phyloP scores from a whole-genome alignment of 2,888 invertebrate genomes.

The Bruchidius siliquastri region DNA sequence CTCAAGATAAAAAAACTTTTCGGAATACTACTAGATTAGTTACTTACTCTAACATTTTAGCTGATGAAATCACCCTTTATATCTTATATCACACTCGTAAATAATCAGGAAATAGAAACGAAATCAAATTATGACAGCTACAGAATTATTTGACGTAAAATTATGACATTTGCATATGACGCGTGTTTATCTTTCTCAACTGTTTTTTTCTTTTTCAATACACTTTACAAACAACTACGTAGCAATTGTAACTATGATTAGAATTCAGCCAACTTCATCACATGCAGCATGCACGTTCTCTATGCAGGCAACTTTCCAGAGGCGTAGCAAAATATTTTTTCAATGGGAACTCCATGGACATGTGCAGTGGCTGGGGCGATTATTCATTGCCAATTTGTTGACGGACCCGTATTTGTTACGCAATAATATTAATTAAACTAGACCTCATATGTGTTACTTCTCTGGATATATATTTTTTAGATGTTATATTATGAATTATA shows the following conservation, averaged over 20 bases:
- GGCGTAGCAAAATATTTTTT: neutral
- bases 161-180: neutral
- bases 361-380: too few relatives aligned
- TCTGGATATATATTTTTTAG: too few relatives aligned
- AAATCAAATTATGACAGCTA: neutral
- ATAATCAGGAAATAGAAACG: neutral
- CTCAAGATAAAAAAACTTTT: neutral
- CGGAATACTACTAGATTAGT: neutral
- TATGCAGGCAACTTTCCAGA: neutral
- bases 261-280: neutral
- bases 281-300: neutral
- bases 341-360: too few relatives aligned
- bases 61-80: neutral
- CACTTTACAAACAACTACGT: neutral
- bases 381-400: too few relatives aligned
- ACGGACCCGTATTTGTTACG: too few relatives aligned
- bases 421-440: too few relatives aligned
- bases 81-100: neutral
- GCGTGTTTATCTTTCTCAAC: neutral
- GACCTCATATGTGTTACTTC: too few relatives aligned
- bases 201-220: neutral
- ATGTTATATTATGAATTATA: too few relatives aligned
- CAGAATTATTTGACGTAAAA: neutral
- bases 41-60: neutral
- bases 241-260: neutral